phyloP scores from a whole-genome alignment of 2,113 vertebrate genomes.

The Cyanocitta stelleri region DNA sequence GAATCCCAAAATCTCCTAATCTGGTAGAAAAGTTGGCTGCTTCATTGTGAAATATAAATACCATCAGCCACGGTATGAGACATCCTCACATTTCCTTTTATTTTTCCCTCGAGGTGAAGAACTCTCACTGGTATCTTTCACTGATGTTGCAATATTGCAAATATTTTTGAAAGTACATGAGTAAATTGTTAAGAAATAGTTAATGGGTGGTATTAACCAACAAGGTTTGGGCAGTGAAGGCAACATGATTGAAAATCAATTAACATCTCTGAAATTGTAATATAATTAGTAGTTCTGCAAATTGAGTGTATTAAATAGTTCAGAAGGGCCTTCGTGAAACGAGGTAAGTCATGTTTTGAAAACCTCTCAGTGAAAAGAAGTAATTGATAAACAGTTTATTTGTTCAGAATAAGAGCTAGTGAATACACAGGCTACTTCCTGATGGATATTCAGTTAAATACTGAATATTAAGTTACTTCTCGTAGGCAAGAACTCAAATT shows the following conservation, averaged over 20 bases:
- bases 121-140: background rate
- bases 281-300: conserved; percentile 31
- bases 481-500: background rate
- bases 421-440: background rate
- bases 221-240: background rate
- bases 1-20: background rate
- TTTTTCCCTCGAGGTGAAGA: background rate
- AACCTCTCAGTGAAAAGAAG: background rate
- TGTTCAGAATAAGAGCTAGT: background rate
- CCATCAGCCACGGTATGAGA: rapidly evolving
- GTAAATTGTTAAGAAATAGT: background rate
- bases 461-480: conserved; percentile 4
- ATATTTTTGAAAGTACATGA: background rate
- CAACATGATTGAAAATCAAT: conserved; percentile 37
- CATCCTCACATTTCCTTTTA: background rate
- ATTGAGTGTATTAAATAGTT: conserved; percentile 1
- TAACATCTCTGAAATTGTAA: background rate
- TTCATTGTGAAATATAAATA: background rate
- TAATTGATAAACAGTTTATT: conserved; percentile 14
- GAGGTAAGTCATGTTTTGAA: background rate
- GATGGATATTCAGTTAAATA: background rate
- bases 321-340: conserved; percentile 4
- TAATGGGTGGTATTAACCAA: background rate
- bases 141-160: background rate
- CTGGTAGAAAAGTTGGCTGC: background rate